Conservation (phyloP, 2,797 vertebrate species). For the Mormyrus proboscirostris region DNA sequence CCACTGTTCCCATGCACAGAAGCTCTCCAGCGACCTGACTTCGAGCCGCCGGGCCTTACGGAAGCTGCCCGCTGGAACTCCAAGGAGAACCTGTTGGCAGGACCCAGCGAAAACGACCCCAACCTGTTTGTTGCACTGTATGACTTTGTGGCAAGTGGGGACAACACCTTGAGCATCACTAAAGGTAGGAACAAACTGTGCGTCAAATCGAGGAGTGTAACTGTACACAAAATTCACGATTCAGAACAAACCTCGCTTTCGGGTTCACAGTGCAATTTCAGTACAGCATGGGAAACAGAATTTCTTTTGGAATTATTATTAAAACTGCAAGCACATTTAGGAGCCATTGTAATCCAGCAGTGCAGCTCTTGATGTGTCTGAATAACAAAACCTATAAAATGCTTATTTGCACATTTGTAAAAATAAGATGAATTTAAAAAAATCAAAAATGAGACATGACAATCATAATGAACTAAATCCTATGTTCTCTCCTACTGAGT, state of each 20-base stretch:
- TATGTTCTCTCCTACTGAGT: not conserved
- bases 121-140: conserved; percentile 97
- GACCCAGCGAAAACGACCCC: conserved; percentile 94
- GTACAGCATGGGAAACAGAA: not conserved
- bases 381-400: not conserved
- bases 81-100: conserved; percentile 91
- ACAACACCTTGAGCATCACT: conserved; percentile 97
- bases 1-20: conserved; percentile 56
- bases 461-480: not conserved
- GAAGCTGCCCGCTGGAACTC: conserved; percentile 98
- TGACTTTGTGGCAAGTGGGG: conserved; percentile 94
- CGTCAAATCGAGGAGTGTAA: not conserved
- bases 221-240: not conserved
- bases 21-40: conserved; percentile 94
- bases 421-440: not conserved
- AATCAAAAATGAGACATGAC: not conserved
- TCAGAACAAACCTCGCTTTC: not conserved
- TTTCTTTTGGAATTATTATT: not conserved
- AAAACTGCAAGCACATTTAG: not conserved
- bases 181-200: conserved; percentile 70
- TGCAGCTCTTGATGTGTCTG: not conserved
- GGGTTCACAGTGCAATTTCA: not conserved
- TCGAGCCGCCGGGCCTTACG: conserved; percentile 83
- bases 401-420: not conserved
- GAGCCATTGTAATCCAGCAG: not conserved